Evolutionary conservation across 2,797 vertebrate genomes (phyloP), one percentile per base, ranked within the genome.

Genomic region (Thalassophryne amazonica): DNA sequence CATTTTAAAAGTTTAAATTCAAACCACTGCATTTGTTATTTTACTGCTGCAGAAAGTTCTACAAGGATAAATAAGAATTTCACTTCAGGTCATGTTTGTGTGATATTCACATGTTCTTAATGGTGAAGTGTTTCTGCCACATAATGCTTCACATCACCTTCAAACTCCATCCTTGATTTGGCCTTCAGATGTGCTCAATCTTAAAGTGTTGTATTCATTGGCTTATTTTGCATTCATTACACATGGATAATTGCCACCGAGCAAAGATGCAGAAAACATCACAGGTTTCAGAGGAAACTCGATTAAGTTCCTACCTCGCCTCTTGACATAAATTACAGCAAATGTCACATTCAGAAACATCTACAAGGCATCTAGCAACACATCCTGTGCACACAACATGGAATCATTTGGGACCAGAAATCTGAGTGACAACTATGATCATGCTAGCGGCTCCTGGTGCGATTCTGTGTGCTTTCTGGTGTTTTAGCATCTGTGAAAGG

Each of bases 371-470:
- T 72, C 60, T 64, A 38, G 30, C 49, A 50, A 67, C 83, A 78
- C 65, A 73, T 75, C 64, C 73, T 52, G 51, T 19, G 27, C 20
- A 50, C 62, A 58, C 68, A 48, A 77, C 66, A 57, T 69, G 62
- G 33, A 58, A 52, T 78, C 58, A 60, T 63, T 58, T 34, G 45
- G 67, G 71, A 76, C 49, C 49, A 67, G 66, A 69, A 42, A 68
- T 55, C 23, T 84, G 81, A 89, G 63, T 88, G 83, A 84, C 86
- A 85, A 75, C 67, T 81, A 62, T 73, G 81, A 69, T 80, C 66
- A 75, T 83, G 73, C 68, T 60, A 47, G 57, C 37, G 17, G 48
- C 34, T 73, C 76, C 79, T 64, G 76, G 79, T 71, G 72, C 70
- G 83, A 86, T 76, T 81, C 56, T 29, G 19, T 42, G 60, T 28